Conservation (phyloP, 2,888 invertebrate genomes). For the Meteorus cinctellus region DNA sequence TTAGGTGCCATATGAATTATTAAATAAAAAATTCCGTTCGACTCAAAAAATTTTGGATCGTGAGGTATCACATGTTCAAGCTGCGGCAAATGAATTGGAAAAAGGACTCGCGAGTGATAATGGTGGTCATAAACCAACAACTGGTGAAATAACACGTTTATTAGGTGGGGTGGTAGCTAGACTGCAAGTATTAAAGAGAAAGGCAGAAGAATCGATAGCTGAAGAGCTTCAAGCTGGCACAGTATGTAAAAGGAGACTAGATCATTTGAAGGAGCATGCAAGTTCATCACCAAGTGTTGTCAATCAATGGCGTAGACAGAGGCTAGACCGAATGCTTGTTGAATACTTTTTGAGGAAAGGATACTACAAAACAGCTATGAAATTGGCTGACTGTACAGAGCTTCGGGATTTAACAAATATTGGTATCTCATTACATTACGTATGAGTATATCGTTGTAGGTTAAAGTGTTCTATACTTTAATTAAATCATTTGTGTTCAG, state of each 20-base stretch:
- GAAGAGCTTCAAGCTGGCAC: slow-evolving; percentile 94
- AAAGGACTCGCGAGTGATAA: slow-evolving; percentile 78
- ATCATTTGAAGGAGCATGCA: slow-evolving; percentile 90
- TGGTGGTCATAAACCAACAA: slow-evolving; percentile 75
- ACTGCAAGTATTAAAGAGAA: slow-evolving; percentile 91
- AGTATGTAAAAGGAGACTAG: slow-evolving; percentile 92
- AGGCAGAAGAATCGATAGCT: slow-evolving; percentile 93
- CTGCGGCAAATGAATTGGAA: slow-evolving; percentile 86
- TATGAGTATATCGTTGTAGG: neutral
- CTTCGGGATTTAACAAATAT: slow-evolving; percentile 94
- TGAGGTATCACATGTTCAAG: slow-evolving; percentile 91
- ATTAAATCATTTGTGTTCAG: slow-evolving; percentile 72
- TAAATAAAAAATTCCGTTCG: slow-evolving; percentile 97
- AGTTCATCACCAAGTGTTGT: slow-evolving; percentile 75
- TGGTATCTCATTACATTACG: slow-evolving; percentile 73
- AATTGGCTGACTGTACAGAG: slow-evolving; percentile 86
- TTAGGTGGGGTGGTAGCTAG: slow-evolving; percentile 93
- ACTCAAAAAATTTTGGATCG: slow-evolving; percentile 96
- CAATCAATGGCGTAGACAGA: slow-evolving; percentile 88
- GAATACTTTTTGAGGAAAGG: slow-evolving; percentile 97
- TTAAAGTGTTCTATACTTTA: neutral
- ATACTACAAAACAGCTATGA: slow-evolving; percentile 94
- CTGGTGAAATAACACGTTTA: slow-evolving; percentile 85
- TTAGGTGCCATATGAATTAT: slow-evolving; percentile 96
- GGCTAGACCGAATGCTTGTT: slow-evolving; percentile 96